phyloP scores from a whole-genome alignment of 2,797 vertebrate species.

The Coilia nasus region DNA sequence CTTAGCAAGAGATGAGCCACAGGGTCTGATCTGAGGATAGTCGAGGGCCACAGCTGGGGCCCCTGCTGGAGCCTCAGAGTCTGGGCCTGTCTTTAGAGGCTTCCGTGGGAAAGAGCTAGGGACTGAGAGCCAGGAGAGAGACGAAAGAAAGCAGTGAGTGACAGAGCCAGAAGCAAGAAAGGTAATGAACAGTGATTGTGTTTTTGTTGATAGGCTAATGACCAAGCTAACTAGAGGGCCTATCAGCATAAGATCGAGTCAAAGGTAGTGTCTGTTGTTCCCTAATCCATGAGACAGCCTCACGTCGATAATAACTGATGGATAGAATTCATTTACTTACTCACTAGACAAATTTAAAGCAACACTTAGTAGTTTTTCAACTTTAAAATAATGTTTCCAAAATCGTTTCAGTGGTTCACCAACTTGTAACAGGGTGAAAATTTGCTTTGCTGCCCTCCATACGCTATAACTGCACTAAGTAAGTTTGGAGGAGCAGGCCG shows the following conservation, averaged over 20 bases:
- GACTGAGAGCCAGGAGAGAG: conserved; percentile 53
- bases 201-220: background rate
- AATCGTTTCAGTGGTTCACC: too few species aligned
- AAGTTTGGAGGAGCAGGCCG: too few species aligned
- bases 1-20: conserved; percentile 29
- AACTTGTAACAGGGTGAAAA: too few species aligned
- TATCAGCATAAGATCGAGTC: background rate
- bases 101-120: conserved; percentile 61
- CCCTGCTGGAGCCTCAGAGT: conserved; percentile 28
- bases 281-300: background rate
- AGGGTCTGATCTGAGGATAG: conserved; percentile 50
- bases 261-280: background rate
- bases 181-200: background rate
- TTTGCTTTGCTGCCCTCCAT: too few species aligned
- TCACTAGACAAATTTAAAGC: background rate
- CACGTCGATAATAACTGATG: background rate
- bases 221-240: background rate
- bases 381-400: too few species aligned
- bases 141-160: conserved; percentile 31
- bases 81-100: conserved; percentile 54
- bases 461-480: too few species aligned
- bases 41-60: conserved; percentile 52
- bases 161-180: background rate
- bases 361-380: too few species aligned
- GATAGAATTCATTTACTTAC: background rate